Conservation (phyloP, 2,113 vertebrate species). For the Tetraodon nigroviridis region DNA sequence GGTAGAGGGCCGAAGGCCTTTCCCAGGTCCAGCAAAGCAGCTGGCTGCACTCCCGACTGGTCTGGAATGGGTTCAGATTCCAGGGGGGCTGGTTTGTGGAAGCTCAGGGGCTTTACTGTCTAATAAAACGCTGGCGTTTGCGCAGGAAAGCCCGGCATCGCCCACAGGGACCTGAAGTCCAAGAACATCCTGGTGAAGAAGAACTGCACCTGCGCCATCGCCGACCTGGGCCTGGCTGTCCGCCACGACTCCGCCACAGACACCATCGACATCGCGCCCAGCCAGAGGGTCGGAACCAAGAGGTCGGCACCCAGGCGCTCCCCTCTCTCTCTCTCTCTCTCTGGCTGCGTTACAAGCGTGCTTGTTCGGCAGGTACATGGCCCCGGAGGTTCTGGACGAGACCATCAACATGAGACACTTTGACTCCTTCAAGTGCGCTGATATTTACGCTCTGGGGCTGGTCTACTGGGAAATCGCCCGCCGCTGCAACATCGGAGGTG, state of each 20-base stretch:
- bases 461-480: constrained; percentile 97
- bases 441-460: constrained; percentile 92
- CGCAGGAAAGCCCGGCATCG: constrained; percentile 92
- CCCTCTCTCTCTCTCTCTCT: constrained; percentile 4
- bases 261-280: constrained; percentile 94
- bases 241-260: constrained; percentile 89
- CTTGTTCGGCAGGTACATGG: constrained; percentile 85
- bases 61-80: too few species aligned
- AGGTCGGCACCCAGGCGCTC: constrained; percentile 68
- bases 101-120: not conserved
- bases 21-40: too few species aligned
- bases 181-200: constrained; percentile 98
- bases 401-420: constrained; percentile 98
- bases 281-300: constrained; percentile 94
- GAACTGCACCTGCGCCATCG: constrained; percentile 91
- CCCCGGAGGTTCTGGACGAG: constrained; percentile 93
- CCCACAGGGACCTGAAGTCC: constrained; percentile 93
- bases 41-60: too few species aligned
- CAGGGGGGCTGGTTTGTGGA: too few species aligned
- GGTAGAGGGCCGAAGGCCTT: not conserved
- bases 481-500: constrained; percentile 90
- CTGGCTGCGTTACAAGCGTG: not conserved
- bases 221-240: constrained; percentile 91
- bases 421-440: constrained; percentile 94
- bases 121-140: not conserved